A percentile compares a stretch with the other conserved stretches of the same genome.
These are phyloP conservation scores for Plagiodera versicolora DNA, from an alignment of 2,888 invertebrate species.

Conservation along the genomic window DNA sequence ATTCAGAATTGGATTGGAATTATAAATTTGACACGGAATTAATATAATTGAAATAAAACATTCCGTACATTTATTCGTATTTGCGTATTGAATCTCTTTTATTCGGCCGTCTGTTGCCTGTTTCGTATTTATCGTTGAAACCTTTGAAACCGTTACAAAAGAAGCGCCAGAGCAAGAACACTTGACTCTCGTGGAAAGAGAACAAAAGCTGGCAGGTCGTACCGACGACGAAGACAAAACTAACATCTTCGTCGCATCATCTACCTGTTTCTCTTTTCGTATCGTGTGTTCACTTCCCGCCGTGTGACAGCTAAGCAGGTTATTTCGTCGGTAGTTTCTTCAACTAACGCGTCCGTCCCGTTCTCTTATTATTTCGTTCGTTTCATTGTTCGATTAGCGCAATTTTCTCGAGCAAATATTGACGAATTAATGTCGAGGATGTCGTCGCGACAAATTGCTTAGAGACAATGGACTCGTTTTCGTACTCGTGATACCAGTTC, in stretches of 20 bases:
- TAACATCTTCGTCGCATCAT: conserved; percentile 7
- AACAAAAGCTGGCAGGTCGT: conserved; percentile 22
- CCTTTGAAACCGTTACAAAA: conserved; percentile 28
- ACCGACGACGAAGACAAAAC: conserved; percentile 24
- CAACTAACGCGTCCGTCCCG: background rate
- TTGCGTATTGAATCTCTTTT: too few relatives aligned
- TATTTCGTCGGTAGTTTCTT: too few relatives aligned
- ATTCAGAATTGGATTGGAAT: too few relatives aligned
- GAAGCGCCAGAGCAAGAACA: conserved; percentile 22
- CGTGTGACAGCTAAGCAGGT: too few relatives aligned
- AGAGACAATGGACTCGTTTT: background rate
- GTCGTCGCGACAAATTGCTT: background rate
- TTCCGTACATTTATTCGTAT: too few relatives aligned
- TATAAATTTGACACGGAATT: too few relatives aligned
- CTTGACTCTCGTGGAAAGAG: conserved; percentile 29
- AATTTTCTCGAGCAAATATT: conserved; percentile 14
- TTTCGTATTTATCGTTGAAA: background rate
- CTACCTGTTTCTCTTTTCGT: background rate
- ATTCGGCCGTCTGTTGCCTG: background rate
- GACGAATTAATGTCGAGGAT: conserved; percentile 2
- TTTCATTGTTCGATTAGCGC: conserved; percentile 14
- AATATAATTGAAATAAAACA: too few relatives aligned
- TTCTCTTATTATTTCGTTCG: background rate
- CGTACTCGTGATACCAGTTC: background rate
- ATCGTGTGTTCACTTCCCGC: too few relatives aligned